Evolutionary conservation across 2,797 vertebrate genomes (phyloP).

Genomic region (Sylvilagus floridanus): DNA sequence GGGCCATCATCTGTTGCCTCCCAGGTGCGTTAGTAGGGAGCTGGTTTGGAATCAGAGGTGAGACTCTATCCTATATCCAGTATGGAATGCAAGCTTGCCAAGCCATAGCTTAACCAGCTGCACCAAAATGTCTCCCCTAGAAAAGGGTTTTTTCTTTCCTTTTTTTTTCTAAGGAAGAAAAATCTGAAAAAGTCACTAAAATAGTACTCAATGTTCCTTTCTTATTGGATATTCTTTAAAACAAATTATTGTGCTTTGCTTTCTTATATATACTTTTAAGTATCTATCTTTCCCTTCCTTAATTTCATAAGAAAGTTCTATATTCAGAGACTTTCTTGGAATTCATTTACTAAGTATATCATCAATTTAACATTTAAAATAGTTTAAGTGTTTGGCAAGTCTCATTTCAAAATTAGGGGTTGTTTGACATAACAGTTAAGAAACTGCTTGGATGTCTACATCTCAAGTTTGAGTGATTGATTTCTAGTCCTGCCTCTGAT

Average conservation of each 20-base stretch:
- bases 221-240: constrained; percentile 31
- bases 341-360: constrained; percentile 28
- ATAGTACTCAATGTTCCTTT: constrained; percentile 2
- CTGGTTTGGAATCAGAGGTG: too few relatives aligned
- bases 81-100: too few relatives aligned
- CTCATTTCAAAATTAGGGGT: constrained; percentile 36
- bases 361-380: constrained; percentile 27
- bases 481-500: too few relatives aligned
- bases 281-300: background rate
- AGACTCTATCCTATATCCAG: too few relatives aligned
- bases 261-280: constrained; percentile 47
- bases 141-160: background rate
- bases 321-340: constrained; percentile 5
- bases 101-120: too few relatives aligned
- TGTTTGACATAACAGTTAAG: too few relatives aligned
- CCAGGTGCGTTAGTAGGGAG: too few relatives aligned
- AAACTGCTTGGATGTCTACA: too few relatives aligned
- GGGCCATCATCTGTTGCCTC: too few relatives aligned
- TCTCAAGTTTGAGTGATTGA: too few relatives aligned
- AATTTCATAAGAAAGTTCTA: constrained; percentile 35
- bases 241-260: constrained; percentile 33
- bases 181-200: constrained; percentile 24
- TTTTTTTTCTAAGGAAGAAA: background rate
- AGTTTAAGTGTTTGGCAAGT: constrained; percentile 30
- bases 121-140: too few relatives aligned